Evolutionary conservation across 37 sponge, comb jelly and placozoan species (phyloP).

Genomic region (Hormiphora californensis): DNA sequence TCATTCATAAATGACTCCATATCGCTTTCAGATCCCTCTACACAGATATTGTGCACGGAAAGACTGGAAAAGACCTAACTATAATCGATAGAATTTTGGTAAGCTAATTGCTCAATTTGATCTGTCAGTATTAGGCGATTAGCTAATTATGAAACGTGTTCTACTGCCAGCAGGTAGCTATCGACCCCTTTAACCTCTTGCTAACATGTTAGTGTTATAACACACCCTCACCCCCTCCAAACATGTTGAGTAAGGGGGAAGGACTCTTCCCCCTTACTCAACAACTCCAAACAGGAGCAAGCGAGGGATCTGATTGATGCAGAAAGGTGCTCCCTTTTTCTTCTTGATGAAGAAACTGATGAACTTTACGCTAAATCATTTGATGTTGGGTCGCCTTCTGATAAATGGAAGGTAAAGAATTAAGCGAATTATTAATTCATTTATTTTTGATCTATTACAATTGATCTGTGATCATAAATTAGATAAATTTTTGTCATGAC

Average conservation of each 20-base stretch:
- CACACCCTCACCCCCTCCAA: too few species aligned
- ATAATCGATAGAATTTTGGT: not conserved
- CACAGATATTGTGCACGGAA: not conserved
- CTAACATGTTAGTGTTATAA: too few species aligned
- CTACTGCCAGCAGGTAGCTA: too few species aligned
- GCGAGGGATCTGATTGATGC: conserved; percentile 43
- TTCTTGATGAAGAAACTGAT: conserved; percentile 43
- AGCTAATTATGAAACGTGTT: not conserved
- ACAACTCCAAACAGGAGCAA: not conserved
- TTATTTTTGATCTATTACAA: not conserved
- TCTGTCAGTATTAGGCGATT: not conserved
- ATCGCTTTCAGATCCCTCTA: not conserved
- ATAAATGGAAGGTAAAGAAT: not conserved
- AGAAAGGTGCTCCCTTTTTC: conserved; percentile 58
- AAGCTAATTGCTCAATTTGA: not conserved
- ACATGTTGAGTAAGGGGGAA: too few species aligned
- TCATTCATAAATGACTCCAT: too few species aligned
- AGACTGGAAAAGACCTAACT: not conserved
- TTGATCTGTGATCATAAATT: too few species aligned
- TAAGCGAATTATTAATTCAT: not conserved
- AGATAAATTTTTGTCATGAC: not conserved
- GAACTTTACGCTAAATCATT: conserved; percentile 61
- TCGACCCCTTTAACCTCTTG: too few species aligned
- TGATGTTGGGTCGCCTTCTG: not conserved
- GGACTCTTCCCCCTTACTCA: too few species aligned